Base-by-base conservation (phyloP, 2,888 invertebrate species). In the Caenorhabditis uteleia region DNA sequence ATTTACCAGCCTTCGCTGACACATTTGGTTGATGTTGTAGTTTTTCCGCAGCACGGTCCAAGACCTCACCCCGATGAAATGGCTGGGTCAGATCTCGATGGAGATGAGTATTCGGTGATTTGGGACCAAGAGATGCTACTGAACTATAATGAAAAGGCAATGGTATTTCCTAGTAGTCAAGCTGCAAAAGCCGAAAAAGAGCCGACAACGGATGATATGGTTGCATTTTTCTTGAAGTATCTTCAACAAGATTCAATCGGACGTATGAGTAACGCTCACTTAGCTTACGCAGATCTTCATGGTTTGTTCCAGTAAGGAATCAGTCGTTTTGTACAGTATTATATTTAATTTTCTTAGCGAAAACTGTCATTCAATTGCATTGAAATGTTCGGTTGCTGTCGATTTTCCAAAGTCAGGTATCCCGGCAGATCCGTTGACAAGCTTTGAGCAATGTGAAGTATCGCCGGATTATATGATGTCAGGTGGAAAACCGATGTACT, bases 31-130 rank as follows among this genome's bases (percentile, higher is more conserved):
- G 85, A 85, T 54, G 84, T 84, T 21, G 81, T 85, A 27, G 85
- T 85, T 4, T 85, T 85, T 57, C 84, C 85, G 5, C 70, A 77
- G 3, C 66, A 79, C 40, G 85, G 85, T 5, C 74, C 72, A 0
- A 67, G 85, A 46, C 84, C 85, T 1, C 84, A 84, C 71, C 80
- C 85, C 2, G 83, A 84, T 62, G 83, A 84, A 72, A 85, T 85
- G 83, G 83, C 83, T 3, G 85, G 85, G 4, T 82, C 82, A 18
- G 85, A 85, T 71, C 68, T 85, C 56, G 84, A 85, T 60, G 85
- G 85, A 8, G 85, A 85, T 61, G 83, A 83, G 64, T 85, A 81
- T 66, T 79, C 82, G 45, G 83, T 84, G 7, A 72, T 83, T 23
- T 85, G 84, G 83, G 78, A 83, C 54, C 48, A 71, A 20, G 65